Conservation (phyloP, 1,140 invertebrate species). For the Battus philenor region DNA sequence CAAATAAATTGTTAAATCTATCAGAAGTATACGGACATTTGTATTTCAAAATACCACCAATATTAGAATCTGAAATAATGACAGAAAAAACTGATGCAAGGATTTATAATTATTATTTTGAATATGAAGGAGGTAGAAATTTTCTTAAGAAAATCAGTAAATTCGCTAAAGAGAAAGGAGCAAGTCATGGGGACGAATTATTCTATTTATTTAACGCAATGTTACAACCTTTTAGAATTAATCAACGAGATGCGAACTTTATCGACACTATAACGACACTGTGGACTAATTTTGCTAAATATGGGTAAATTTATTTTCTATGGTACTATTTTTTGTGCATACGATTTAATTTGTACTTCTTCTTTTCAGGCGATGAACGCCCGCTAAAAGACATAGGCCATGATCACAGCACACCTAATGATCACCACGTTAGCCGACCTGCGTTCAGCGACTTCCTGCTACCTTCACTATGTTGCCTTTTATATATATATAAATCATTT, state of each 20-base stretch:
- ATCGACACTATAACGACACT: constrained; percentile 50
- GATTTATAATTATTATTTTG: constrained; percentile 56
- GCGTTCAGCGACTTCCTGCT: too few species aligned
- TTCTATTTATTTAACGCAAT: constrained; percentile 56
- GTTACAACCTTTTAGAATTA: constrained; percentile 36
- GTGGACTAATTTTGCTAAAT: constrained; percentile 67
- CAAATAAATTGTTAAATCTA: constrained; percentile 33
- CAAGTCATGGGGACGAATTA: constrained; percentile 60
- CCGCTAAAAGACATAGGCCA: too few species aligned
- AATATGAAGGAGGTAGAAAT: constrained; percentile 50
- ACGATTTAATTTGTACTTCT: too few species aligned
- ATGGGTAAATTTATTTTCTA: constrained; percentile 50
- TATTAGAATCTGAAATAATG: constrained; percentile 44
- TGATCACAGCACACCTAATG: too few species aligned
- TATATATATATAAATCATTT: too few species aligned
- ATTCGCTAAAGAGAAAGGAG: constrained; percentile 33
- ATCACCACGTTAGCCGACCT: too few species aligned
- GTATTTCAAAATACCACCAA: constrained; percentile 52
- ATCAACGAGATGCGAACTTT: constrained; percentile 33
- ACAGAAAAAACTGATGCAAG: constrained; percentile 26
- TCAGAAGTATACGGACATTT: constrained; percentile 48
- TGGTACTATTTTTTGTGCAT: too few species aligned
- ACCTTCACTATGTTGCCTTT: too few species aligned
- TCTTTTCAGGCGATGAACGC: too few species aligned
- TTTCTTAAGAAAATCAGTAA: constrained; percentile 38